Evolutionary conservation across 2,797 vertebrate species (phyloP).

Genomic region (Cyprinella venusta): DNA sequence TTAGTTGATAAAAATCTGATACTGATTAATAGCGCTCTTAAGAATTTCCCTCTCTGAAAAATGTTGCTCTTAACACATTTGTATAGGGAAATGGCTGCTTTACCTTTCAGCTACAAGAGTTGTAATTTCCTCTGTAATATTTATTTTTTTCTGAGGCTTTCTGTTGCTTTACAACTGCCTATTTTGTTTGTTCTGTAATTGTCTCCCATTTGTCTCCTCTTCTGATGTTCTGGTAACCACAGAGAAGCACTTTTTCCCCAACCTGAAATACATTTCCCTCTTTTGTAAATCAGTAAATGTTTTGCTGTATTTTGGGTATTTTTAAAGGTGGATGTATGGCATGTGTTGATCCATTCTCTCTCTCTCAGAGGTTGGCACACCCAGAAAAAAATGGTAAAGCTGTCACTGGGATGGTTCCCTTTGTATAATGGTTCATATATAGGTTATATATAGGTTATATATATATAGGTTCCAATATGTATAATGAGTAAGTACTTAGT

Average conservation of each 20-base stretch:
- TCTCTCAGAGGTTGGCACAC: background rate
- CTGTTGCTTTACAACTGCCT: background rate
- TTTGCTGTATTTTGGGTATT: background rate
- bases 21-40: background rate
- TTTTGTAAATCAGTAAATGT: background rate
- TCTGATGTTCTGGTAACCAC: slow-evolving; percentile 9
- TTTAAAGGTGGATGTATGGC: background rate
- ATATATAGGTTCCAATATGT: no score
- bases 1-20: background rate
- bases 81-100: background rate
- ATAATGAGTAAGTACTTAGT: no score
- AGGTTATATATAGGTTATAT: no score
- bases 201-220: background rate
- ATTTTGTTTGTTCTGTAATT: slow-evolving; percentile 36
- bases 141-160: background rate
- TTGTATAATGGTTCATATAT: no score
- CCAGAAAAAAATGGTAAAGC: no score
- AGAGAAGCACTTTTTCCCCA: background rate
- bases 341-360: background rate
- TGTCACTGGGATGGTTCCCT: no score
- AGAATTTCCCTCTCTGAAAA: background rate
- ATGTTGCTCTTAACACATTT: background rate
- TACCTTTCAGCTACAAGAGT: background rate
- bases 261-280: background rate
- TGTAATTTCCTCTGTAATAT: slow-evolving; percentile 23